Evolutionary conservation across 2,888 invertebrate genomes (phyloP).

Genomic region (Meandrusa payeni): DNA sequence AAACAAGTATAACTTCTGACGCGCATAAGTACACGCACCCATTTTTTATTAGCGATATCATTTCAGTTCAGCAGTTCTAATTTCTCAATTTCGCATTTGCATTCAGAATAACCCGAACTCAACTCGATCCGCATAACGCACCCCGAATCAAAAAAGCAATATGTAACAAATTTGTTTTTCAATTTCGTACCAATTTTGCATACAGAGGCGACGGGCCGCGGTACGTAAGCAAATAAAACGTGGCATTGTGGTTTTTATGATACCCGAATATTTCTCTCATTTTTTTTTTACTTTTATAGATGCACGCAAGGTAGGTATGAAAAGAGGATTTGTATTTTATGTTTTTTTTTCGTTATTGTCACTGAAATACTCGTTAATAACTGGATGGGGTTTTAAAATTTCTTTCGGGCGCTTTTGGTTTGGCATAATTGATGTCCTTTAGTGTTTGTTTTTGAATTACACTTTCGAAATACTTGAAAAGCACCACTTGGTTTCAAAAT

Average conservation of each 20-base stretch:
- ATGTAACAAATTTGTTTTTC: constrained; percentile 81
- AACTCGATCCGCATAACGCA: constrained; percentile 35
- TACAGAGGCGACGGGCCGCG: constrained; percentile 61
- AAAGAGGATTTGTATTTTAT: constrained; percentile 53
- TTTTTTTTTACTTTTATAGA: constrained; percentile 56
- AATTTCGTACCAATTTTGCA: constrained; percentile 80
- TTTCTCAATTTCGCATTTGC: too few species aligned
- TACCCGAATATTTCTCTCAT: constrained; percentile 62
- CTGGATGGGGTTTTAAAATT: constrained; percentile 36
- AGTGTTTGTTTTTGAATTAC: constrained; percentile 4
- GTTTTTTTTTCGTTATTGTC: constrained; percentile 40
- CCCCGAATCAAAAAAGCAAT: constrained; percentile 71
- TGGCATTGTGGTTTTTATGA: constrained; percentile 74
- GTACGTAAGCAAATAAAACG: constrained; percentile 65
- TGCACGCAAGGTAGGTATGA: constrained; percentile 58
- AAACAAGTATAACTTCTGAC: too few species aligned
- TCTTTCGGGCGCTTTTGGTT: constrained; percentile 26
- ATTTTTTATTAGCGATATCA: too few species aligned
- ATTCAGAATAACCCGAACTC: constrained; percentile 43
- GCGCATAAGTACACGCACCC: too few species aligned
- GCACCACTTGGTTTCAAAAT: too few species aligned
- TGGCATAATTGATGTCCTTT: constrained; percentile 31
- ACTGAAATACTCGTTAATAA: constrained; percentile 51
- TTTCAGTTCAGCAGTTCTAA: too few species aligned
- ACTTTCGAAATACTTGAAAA: too few species aligned